Evolutionary conservation across 2,888 invertebrate species (phyloP).

Genomic region (Herminia tarsipennalis): DNA sequence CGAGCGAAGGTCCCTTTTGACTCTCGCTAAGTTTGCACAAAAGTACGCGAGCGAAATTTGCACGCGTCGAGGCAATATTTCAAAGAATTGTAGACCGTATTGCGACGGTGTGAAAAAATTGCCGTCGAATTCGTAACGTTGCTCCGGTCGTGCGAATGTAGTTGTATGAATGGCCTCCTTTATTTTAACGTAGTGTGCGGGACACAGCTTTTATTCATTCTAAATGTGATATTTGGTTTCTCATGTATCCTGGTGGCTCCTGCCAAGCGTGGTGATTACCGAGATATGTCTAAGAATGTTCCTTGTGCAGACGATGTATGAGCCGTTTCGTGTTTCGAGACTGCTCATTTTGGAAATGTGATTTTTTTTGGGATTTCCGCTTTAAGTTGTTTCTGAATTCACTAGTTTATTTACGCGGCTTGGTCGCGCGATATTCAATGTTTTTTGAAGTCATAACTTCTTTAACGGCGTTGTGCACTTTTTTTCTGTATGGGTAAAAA

Average conservation of each 20-base stretch:
- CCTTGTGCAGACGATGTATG: conserved; percentile 7
- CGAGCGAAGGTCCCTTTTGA: conserved; percentile 29
- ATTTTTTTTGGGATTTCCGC: too few relatives aligned
- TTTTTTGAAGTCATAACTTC: too few relatives aligned
- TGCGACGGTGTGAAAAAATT: conserved; percentile 52
- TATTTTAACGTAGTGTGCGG: conserved; percentile 35
- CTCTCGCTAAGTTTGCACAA: conserved; percentile 22
- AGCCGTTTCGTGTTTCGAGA: too few relatives aligned
- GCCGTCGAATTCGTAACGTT: conserved; percentile 36
- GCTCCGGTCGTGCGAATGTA: conserved; percentile 33
- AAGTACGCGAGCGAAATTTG: conserved; percentile 42
- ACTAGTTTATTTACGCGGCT: not conserved
- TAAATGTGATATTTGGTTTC: conserved; percentile 38
- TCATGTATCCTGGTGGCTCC: conserved; percentile 11
- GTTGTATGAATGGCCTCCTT: conserved; percentile 44
- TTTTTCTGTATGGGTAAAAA: too few relatives aligned
- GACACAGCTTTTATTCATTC: conserved; percentile 36
- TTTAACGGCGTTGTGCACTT: too few relatives aligned
- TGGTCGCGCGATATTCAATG: not conserved
- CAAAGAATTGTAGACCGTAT: conserved; percentile 57
- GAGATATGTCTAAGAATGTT: conserved; percentile 14
- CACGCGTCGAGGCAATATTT: conserved; percentile 58
- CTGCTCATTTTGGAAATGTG: too few relatives aligned
- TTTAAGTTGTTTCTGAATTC: not conserved
- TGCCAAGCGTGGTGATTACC: conserved; percentile 7